A percentile compares a stretch with the other conserved stretches of the same genome.
phyloP scores from a whole-genome alignment of 2,888 invertebrate species.

The Laothoe populi region DNA sequence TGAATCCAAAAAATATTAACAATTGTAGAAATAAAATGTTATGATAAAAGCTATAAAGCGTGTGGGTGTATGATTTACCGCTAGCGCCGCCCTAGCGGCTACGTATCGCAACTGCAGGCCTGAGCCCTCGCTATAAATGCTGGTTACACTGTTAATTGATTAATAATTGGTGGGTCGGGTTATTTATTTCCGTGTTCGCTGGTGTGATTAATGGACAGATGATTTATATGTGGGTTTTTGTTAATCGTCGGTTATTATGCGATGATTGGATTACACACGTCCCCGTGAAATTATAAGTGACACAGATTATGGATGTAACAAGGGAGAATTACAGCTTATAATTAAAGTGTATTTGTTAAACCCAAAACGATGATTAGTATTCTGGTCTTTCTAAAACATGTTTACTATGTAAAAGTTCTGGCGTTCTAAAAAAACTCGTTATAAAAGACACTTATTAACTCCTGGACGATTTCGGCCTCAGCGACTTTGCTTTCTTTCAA shows the following conservation, averaged over 20 bases:
- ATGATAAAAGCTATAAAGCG: background rate
- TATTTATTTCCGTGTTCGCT: conserved; percentile 40
- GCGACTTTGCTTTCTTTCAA: too few relatives aligned
- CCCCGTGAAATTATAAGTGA: conserved; percentile 13
- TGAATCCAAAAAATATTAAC: too few relatives aligned
- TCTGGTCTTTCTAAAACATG: too few relatives aligned
- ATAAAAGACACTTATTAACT: too few relatives aligned
- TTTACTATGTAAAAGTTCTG: too few relatives aligned
- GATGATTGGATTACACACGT: conserved; percentile 21
- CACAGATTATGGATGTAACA: background rate
- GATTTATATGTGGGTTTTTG: conserved; percentile 25
- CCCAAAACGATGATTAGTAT: too few relatives aligned
- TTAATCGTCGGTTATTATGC: conserved; percentile 22
- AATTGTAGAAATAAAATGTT: too few relatives aligned
- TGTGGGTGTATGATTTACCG: conserved; percentile 2
- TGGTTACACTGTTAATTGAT: conserved; percentile 24
- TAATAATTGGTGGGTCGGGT: conserved; percentile 30
- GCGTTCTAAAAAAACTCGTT: too few relatives aligned
- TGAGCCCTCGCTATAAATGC: conserved; percentile 17
- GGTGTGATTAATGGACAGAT: conserved; percentile 24
- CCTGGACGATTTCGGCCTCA: too few relatives aligned
- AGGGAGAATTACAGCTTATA: background rate
- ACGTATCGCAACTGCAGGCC: background rate
- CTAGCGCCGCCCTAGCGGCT: conserved; percentile 22
- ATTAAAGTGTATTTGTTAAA: background rate